Evolutionary conservation across 2,797 vertebrate genomes (phyloP), one percentile per base, ranked within the genome.

Genomic region (Fratercula arctica): DNA sequence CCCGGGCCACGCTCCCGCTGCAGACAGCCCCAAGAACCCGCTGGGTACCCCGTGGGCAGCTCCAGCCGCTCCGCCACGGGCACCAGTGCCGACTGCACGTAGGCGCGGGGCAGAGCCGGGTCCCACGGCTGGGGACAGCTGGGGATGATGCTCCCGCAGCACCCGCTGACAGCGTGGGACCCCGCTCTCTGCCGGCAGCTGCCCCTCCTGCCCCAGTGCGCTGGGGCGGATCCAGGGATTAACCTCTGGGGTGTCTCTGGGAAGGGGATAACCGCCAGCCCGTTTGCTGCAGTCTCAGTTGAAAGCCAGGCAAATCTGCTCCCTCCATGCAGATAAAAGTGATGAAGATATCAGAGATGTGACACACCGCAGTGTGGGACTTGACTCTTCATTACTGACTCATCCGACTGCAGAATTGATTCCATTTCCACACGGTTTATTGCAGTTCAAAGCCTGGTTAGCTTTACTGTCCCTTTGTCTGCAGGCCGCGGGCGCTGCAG

Each of bases 271-370:
- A 97, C 93, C 84, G 70, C 51, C 91, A 89, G 82, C 93, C 97
- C 41, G 37, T 95, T 96, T 91, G 94, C 93, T 95, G 87, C 85
- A 78, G 88, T 64, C 93, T 88, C 87, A 69, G 70, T 29, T 88
- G 89, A 95, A 89, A 74, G 86, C 67, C 6, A 33, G 75, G 91
- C 77, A 68, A 87, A 95, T 85, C 88, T 96, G 90, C 95, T 93
- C 89, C 86, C 85, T 87, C 89, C 93, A 26, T 21, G 96, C 90
- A 95, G 96, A 96, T 93, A 86, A 96, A 96, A 94, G 94, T 83
- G 31, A 97, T 96, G 96, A 95, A 98, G 96, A 95, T 87, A 74
- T 95, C 96, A 66, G 94, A 56, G 95, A 72, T 66, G 85, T 96
- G 96, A 96, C 94, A 83, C 95, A 35, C 93, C 45, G 14, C 93